Conservation (phyloP, 2,888 invertebrate species). For the Chymomyza amoena region DNA sequence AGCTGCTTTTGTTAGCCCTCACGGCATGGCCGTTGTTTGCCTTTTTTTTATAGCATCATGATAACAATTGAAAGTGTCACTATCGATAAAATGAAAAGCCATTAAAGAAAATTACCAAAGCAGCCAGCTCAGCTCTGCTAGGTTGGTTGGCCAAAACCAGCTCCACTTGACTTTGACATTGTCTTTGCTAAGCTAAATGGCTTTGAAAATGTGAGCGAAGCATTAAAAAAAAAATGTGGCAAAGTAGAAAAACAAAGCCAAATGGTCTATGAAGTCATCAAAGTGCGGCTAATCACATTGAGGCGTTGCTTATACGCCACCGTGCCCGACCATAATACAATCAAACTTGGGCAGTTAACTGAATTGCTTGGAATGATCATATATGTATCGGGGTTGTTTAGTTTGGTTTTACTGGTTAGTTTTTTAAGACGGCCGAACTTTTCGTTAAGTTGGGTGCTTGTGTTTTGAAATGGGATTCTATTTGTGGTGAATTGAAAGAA, state of each 20-base stretch:
- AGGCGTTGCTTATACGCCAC: constrained; percentile 44
- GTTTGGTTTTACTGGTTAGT: neutral
- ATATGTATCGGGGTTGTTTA: neutral
- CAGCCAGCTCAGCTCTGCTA: neutral
- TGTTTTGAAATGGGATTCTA: too few species aligned
- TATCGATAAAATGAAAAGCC: constrained; percentile 71
- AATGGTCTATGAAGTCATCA: constrained; percentile 44
- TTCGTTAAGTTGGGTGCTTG: too few species aligned
- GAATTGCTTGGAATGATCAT: neutral
- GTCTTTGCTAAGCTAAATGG: neutral
- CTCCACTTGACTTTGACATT: constrained; percentile 54
- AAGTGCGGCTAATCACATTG: constrained; percentile 61
- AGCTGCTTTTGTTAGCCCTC: neutral
- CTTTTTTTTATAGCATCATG: constrained; percentile 62
- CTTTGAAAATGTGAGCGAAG: neutral
- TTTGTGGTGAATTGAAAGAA: too few species aligned
- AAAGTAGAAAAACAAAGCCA: constrained; percentile 26
- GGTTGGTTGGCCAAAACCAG: neutral
- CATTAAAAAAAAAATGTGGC: constrained; percentile 6
- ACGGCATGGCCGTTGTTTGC: constrained; percentile 13
- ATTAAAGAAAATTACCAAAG: constrained; percentile 66
- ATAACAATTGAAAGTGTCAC: constrained; percentile 70
- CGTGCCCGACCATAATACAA: constrained; percentile 14
- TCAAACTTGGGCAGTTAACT: neutral
- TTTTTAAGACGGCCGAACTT: too few species aligned